phyloP scores from a whole-genome alignment of 2,797 vertebrate genomes.

The Enteromius unitaeniatus region DNA sequence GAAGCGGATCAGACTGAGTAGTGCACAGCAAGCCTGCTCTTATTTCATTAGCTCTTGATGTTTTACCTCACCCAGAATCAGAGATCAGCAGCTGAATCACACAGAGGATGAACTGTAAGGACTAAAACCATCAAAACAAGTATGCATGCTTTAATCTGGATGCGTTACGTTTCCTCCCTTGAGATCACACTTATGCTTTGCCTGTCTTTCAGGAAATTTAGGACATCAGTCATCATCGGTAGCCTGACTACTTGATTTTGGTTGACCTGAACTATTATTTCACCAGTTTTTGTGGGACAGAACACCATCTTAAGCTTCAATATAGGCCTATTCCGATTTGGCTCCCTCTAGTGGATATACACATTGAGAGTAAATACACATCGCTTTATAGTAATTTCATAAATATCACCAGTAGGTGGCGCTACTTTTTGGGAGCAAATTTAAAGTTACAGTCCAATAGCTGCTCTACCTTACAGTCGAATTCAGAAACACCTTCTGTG shows the following conservation, averaged over 20 bases:
- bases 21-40: slow-evolving; percentile 12
- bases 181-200: not conserved
- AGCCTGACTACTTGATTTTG: not conserved
- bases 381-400: not conserved
- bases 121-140: not conserved
- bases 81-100: slow-evolving; percentile 19
- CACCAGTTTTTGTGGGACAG: not conserved
- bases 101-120: not conserved
- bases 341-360: slow-evolving; percentile 7
- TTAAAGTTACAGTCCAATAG: not conserved
- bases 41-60: slow-evolving; percentile 26
- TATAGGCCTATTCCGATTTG: not conserved
- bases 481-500: not conserved
- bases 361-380: not conserved
- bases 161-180: not conserved
- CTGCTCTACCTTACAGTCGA: not conserved
- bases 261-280: not conserved
- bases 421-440: not conserved
- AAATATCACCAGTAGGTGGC: not conserved
- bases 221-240: not conserved
- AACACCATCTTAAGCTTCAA: not conserved
- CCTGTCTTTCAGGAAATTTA: slow-evolving; percentile 16
- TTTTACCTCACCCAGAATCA: slow-evolving; percentile 22
- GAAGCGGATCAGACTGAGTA: not conserved
- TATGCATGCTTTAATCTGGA: not conserved